These are phyloP conservation scores for Salvelinus namaycush DNA, from an alignment of 2,113 vertebrate species.

Conservation along the genomic window DNA sequence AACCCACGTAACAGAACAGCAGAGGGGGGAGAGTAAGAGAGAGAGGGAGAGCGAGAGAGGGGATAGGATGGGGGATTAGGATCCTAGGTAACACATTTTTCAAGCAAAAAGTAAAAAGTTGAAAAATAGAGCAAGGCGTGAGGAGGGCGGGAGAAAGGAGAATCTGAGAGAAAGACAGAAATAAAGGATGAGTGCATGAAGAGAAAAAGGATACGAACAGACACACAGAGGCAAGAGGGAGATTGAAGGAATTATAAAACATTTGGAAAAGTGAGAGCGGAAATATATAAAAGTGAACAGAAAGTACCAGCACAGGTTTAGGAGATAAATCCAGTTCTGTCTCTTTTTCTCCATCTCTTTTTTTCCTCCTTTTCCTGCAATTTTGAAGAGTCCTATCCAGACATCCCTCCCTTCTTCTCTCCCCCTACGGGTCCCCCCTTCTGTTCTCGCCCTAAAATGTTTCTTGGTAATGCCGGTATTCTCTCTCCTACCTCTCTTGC, in stretches of 20 bases:
- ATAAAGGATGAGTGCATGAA: conserved; percentile 24
- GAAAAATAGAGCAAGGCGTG: not conserved
- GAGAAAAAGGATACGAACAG: conserved; percentile 33
- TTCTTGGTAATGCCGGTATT: conserved; percentile 61
- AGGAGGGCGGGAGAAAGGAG: conserved; percentile 19
- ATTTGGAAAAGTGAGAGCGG: conserved; percentile 29
- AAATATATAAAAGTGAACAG: conserved; percentile 8
- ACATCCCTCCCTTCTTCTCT: conserved; percentile 19
- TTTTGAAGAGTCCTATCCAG: conserved; percentile 35
- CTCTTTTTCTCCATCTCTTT: not conserved
- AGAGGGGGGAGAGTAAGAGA: conserved; percentile 26
- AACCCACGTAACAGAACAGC: conserved; percentile 35
- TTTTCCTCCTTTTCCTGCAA: conserved; percentile 50
- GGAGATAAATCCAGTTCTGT: conserved; percentile 43
- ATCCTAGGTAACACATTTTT: conserved; percentile 52
- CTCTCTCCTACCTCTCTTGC: conserved; percentile 51
- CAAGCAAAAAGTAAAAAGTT: conserved; percentile 25
- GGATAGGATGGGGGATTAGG: conserved; percentile 53
- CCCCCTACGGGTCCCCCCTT: conserved; percentile 57
- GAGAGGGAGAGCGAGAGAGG: conserved; percentile 5
- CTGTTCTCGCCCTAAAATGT: conserved; percentile 48
- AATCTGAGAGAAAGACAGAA: conserved; percentile 20
- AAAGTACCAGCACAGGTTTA: conserved; percentile 30
- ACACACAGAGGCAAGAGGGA: conserved; percentile 59
- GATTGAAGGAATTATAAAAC: conserved; percentile 52